These are phyloP conservation scores for Meiosimyza decipiens DNA, from an alignment of 2,888 invertebrate species.

Conservation along the genomic window DNA sequence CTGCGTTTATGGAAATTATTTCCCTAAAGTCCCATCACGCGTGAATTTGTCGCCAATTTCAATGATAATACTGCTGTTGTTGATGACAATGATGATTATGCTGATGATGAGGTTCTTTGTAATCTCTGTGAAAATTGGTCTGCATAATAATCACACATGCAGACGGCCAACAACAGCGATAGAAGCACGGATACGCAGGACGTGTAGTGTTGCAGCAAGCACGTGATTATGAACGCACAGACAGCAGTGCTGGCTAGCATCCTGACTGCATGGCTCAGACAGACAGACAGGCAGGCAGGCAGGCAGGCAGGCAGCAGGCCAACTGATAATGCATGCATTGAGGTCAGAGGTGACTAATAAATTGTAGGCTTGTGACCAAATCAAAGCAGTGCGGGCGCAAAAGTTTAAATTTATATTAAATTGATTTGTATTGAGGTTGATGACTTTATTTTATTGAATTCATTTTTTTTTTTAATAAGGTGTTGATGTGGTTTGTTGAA, in stretches of 20 bases:
- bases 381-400: no score
- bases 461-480: no score
- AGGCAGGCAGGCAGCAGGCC: constrained; percentile 8
- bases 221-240: constrained; percentile 35
- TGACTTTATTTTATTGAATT: no score
- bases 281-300: constrained; percentile 21
- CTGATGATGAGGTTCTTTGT: constrained; percentile 44
- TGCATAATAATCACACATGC: constrained; percentile 41
- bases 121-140: constrained; percentile 47
- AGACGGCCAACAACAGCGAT: background rate
- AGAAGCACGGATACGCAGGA: constrained; percentile 2
- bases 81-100: background rate
- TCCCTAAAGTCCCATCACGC: constrained; percentile 60
- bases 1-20: constrained; percentile 55
- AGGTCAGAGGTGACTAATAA: constrained; percentile 65
- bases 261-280: background rate
- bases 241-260: constrained; percentile 1
- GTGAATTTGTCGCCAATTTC: constrained; percentile 53
- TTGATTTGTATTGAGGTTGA: no score
- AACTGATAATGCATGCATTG: constrained; percentile 61
- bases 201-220: constrained; percentile 12
- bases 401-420: no score
- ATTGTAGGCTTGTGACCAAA: constrained; percentile 46
- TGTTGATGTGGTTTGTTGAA: no score
- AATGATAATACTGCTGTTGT: constrained; percentile 11